A percentile compares a stretch with the other conserved stretches of the same genome.
Evolutionary conservation across 2,888 invertebrate species (phyloP).

Genomic region (Shargacucullia verbasci): DNA sequence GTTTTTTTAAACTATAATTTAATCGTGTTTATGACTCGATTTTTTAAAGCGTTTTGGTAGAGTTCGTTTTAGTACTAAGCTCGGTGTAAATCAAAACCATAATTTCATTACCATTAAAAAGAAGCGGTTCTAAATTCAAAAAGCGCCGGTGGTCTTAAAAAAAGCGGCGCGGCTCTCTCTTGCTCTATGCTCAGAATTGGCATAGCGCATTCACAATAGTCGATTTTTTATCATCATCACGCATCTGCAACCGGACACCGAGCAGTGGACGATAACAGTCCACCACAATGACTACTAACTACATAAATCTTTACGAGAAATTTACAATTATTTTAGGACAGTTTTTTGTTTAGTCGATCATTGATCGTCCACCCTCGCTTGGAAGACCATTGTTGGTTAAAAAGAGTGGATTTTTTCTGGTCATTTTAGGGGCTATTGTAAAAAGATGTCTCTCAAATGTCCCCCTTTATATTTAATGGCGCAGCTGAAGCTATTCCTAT

Average conservation of each 20-base stretch:
- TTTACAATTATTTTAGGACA: constrained; percentile 84
- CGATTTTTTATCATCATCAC: constrained; percentile 65
- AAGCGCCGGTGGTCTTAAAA: constrained; percentile 58
- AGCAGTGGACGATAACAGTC: constrained; percentile 66
- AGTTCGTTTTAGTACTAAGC: too few species aligned
- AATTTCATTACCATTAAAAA: constrained; percentile 34
- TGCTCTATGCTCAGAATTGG: constrained; percentile 63
- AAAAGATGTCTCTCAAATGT: constrained; percentile 82
- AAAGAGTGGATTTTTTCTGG: constrained; percentile 84
- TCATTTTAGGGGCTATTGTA: constrained; percentile 85
- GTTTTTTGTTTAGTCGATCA: constrained; percentile 75
- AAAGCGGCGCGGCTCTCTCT: constrained; percentile 52
- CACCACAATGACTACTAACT: constrained; percentile 83
- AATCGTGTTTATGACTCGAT: too few species aligned
- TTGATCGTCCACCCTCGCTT: constrained; percentile 87
- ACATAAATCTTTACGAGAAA: constrained; percentile 86
- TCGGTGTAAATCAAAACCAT: constrained; percentile 13
- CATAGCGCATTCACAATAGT: constrained; percentile 59
- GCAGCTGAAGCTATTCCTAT: constrained; percentile 77
- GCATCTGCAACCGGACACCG: constrained; percentile 86
- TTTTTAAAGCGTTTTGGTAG: too few species aligned
- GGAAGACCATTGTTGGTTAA: constrained; percentile 79
- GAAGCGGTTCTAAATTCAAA: constrained; percentile 50
- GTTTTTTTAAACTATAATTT: too few species aligned
- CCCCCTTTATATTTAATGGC: constrained; percentile 79